phyloP scores from a whole-genome alignment of 2,888 invertebrate genomes.

The Tromatobia lineatoria region DNA sequence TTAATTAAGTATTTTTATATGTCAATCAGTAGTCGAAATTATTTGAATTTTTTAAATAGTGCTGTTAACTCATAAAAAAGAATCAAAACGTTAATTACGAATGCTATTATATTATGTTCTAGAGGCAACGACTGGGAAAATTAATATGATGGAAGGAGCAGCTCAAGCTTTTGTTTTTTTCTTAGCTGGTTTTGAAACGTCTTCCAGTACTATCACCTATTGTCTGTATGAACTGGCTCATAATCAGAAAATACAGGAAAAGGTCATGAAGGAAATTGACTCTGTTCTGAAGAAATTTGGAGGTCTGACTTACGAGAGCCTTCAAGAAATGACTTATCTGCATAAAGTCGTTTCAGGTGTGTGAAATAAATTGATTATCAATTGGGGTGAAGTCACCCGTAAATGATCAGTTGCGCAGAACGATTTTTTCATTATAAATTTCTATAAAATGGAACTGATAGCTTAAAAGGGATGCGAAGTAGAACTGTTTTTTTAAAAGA shows the following conservation, averaged over 20 bases:
- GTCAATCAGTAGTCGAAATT: background rate
- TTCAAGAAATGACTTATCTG: conserved; percentile 85
- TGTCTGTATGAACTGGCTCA: conserved; percentile 85
- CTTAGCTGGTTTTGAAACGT: conserved; percentile 86
- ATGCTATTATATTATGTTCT: background rate
- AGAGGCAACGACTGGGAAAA: conserved; percentile 62
- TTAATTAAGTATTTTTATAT: too few species aligned
- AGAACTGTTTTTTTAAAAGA: too few species aligned
- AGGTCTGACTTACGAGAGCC: conserved; percentile 83
- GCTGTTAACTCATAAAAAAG: too few species aligned
- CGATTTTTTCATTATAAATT: too few species aligned
- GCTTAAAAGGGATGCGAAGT: too few species aligned
- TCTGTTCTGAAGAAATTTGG: conserved; percentile 77
- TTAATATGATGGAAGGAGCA: conserved; percentile 84
- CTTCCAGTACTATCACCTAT: conserved; percentile 85
- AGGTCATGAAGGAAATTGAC: conserved; percentile 83
- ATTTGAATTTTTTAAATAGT: background rate
- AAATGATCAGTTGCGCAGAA: too few species aligned
- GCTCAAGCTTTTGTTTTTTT: conserved; percentile 86
- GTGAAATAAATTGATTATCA: conserved; percentile 63
- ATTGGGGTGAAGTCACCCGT: background rate
- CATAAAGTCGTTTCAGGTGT: conserved; percentile 82
- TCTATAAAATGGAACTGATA: too few species aligned
- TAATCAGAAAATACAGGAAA: conserved; percentile 84
- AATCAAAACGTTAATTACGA: background rate